Evolutionary conservation across 1,140 invertebrate genomes (phyloP).

Genomic region (Cryptotermes secundus): DNA sequence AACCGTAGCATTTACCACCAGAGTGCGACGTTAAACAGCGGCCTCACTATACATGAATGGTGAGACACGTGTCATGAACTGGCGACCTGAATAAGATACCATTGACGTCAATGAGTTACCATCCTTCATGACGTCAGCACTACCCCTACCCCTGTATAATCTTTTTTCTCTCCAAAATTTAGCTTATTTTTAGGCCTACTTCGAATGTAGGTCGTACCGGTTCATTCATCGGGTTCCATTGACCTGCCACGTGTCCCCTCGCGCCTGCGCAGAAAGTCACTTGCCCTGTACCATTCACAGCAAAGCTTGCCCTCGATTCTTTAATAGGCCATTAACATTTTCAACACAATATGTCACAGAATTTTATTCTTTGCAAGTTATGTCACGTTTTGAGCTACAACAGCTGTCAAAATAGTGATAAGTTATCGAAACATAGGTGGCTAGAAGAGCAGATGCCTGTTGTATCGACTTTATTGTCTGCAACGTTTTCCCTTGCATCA

Average conservation of each 20-base stretch:
- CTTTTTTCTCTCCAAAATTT: slow-evolving; percentile 9
- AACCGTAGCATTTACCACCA: neutral
- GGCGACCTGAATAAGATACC: neutral
- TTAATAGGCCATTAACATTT: neutral
- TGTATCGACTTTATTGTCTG: too few species aligned
- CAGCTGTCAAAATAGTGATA: neutral
- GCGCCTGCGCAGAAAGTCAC: neutral
- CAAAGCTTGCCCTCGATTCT: neutral
- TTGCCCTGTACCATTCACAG: neutral
- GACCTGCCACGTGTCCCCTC: neutral
- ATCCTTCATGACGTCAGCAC: slow-evolving; percentile 2
- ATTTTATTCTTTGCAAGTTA: neutral
- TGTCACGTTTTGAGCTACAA: neutral
- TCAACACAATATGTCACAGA: too few species aligned
- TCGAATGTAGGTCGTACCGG: neutral
- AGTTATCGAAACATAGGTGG: too few species aligned
- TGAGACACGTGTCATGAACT: slow-evolving; percentile 1
- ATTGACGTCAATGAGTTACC: slow-evolving; percentile 18
- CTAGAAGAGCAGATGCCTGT: too few species aligned
- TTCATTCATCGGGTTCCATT: slow-evolving; percentile 16
- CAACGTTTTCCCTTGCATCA: too few species aligned
- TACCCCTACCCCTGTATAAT: neutral
- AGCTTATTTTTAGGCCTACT: neutral
- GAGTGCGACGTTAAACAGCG: neutral
- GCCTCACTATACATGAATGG: neutral